Evolutionary conservation across 2,113 vertebrate genomes (phyloP).

Genomic region (Tyrannus savana): DNA sequence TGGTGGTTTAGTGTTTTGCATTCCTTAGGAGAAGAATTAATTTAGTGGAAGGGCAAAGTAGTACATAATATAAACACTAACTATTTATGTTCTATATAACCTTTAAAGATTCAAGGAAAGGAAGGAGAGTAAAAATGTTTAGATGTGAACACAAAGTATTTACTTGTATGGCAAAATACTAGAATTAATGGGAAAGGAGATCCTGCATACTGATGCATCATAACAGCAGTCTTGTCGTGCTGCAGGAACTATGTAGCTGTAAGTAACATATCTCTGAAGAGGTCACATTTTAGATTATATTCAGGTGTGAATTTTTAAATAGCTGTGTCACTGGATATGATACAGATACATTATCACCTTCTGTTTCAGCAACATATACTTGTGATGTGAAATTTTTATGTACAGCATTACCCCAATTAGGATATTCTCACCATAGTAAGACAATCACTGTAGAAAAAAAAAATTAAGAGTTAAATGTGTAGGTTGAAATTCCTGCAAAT

Average conservation of each 20-base stretch:
- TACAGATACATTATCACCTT: not conserved
- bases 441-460: not conserved
- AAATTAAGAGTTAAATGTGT: not conserved
- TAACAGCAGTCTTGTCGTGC: rapidly evolving
- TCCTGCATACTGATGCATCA: not conserved
- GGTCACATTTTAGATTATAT: not conserved
- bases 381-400: slow-evolving; percentile 7
- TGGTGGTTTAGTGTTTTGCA: slow-evolving; percentile 2
- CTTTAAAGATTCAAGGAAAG: slow-evolving; percentile 19
- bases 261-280: not conserved
- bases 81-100: not conserved
- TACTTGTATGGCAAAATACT: not conserved
- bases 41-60: not conserved
- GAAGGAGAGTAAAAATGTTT: not conserved
- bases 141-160: not conserved
- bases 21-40: slow-evolving; percentile 28
- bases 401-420: not conserved
- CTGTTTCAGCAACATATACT: not conserved
- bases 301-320: not conserved
- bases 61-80: not conserved
- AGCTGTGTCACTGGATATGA: not conserved
- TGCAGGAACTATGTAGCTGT: not conserved
- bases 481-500: not conserved
- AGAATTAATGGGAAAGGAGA: not conserved
- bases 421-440: not conserved